Conservation (phyloP, 2,888 invertebrate species). For the Cetonia aurata region DNA sequence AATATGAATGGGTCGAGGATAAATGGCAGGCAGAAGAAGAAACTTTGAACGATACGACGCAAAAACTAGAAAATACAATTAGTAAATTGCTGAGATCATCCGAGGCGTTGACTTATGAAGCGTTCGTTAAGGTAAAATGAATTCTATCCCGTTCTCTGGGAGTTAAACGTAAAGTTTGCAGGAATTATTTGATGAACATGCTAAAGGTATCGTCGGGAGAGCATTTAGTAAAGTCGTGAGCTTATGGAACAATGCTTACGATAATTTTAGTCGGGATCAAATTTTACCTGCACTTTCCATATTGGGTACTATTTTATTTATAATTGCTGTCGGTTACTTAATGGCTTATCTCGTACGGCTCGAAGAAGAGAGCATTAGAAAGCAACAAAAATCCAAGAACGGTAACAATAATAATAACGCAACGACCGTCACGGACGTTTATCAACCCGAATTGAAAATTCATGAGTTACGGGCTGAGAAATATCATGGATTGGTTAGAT, state of each 20-base stretch:
- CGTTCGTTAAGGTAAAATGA: constrained; percentile 77
- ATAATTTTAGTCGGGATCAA: constrained; percentile 82
- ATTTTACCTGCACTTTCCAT: constrained; percentile 84
- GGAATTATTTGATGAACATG: constrained; percentile 85
- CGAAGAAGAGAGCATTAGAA: constrained; percentile 72
- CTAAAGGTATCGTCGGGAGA: constrained; percentile 78
- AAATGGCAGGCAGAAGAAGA: constrained; percentile 73
- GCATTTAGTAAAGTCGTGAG: constrained; percentile 76
- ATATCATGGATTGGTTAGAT: constrained; percentile 92
- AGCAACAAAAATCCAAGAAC: constrained; percentile 67
- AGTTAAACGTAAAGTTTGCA: constrained; percentile 59
- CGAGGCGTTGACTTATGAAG: constrained; percentile 83
- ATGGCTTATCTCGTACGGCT: constrained; percentile 85
- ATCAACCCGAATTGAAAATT: constrained; percentile 79
- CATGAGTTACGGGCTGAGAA: constrained; percentile 96
- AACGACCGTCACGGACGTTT: constrained; percentile 50
- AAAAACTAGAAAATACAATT: constrained; percentile 79
- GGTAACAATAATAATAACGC: constrained; percentile 62
- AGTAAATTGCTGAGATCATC: constrained; percentile 78
- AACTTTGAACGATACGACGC: constrained; percentile 78
- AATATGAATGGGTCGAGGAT: constrained; percentile 90
- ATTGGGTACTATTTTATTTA: constrained; percentile 81
- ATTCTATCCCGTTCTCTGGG: background rate
- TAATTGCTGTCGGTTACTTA: constrained; percentile 83
- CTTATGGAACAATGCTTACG: constrained; percentile 78